A percentile compares a stretch with the other conserved stretches of the same genome.
These are phyloP conservation scores for Theristicus caerulescens DNA, from an alignment of 2,113 vertebrate genomes.

Conservation along the genomic window DNA sequence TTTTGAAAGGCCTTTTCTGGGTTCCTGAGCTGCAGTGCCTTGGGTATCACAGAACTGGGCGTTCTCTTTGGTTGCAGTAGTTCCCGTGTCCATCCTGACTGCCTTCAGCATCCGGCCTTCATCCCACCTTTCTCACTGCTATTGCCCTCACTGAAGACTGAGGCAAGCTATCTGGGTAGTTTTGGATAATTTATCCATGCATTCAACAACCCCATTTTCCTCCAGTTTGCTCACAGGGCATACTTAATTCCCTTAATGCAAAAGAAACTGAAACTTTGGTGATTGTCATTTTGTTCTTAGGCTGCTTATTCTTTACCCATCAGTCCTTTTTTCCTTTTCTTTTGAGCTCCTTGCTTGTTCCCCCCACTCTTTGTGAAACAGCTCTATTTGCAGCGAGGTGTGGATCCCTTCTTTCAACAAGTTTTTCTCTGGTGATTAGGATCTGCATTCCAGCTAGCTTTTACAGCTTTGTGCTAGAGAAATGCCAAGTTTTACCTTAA, in stretches of 20 bases:
- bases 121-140: not conserved
- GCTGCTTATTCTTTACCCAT: not conserved
- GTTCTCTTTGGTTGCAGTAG: not conserved
- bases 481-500: constrained; percentile 23
- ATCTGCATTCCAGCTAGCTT: constrained; percentile 45
- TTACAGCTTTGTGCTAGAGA: constrained; percentile 18
- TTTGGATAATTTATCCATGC: not conserved
- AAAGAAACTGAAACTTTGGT: not conserved
- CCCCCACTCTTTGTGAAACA: not conserved
- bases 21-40: not conserved
- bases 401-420: constrained; percentile 44
- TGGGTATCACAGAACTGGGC: not conserved
- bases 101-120: not conserved
- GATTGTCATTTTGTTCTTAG: not conserved
- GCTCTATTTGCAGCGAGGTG: not conserved
- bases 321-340: not conserved
- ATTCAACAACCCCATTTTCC: not conserved
- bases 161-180: not conserved
- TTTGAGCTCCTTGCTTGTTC: not conserved
- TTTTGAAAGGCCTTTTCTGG: not conserved
- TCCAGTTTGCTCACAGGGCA: not conserved
- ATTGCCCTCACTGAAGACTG: not conserved
- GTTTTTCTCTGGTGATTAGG: constrained; percentile 36
- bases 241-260: not conserved
- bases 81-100: not conserved